Percentiles rank a stretch among this genome's conserved stretches.
Conservation (phyloP, 1,140 invertebrate species). For the Bombus terrestris region DNA sequence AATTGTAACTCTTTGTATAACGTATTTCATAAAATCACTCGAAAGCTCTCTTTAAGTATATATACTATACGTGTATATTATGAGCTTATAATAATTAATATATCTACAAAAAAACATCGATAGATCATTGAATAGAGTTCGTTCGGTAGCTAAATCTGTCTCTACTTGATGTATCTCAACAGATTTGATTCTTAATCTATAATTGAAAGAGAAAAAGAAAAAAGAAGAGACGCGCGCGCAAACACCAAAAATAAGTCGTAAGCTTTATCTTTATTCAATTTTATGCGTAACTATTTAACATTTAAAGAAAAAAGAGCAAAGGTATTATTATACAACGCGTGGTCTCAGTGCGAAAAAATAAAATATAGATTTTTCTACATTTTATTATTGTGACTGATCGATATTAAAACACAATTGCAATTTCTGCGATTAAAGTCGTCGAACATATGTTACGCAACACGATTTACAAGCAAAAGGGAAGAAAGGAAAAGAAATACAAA, state of each 20-base stretch:
- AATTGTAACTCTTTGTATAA: slow-evolving; percentile 29
- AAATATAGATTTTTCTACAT: slow-evolving; percentile 55
- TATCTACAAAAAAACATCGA: neutral
- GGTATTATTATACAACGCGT: neutral
- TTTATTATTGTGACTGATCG: slow-evolving; percentile 51
- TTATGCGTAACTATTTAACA: slow-evolving; percentile 11
- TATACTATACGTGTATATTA: neutral
- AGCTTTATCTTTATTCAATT: slow-evolving; percentile 38
- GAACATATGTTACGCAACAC: neutral
- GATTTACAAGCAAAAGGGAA: neutral
- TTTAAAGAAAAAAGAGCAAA: neutral
- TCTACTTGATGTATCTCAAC: neutral
- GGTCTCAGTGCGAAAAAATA: neutral
- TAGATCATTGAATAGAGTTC: slow-evolving; percentile 7
- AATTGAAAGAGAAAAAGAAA: slow-evolving; percentile 3
- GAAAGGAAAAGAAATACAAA: neutral
- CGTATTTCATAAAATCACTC: neutral
- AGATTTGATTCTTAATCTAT: slow-evolving; percentile 20
- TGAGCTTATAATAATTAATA: slow-evolving; percentile 25
- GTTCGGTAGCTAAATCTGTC: slow-evolving; percentile 2
- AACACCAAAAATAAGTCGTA: neutral
- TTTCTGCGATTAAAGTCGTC: neutral
- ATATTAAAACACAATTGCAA: slow-evolving; percentile 1
- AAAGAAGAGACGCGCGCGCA: neutral
- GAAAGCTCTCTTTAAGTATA: slow-evolving; percentile 24